These are phyloP conservation scores for Pherbina coryleti DNA, from an alignment of 2,888 invertebrate genomes.

Conservation along the genomic window DNA sequence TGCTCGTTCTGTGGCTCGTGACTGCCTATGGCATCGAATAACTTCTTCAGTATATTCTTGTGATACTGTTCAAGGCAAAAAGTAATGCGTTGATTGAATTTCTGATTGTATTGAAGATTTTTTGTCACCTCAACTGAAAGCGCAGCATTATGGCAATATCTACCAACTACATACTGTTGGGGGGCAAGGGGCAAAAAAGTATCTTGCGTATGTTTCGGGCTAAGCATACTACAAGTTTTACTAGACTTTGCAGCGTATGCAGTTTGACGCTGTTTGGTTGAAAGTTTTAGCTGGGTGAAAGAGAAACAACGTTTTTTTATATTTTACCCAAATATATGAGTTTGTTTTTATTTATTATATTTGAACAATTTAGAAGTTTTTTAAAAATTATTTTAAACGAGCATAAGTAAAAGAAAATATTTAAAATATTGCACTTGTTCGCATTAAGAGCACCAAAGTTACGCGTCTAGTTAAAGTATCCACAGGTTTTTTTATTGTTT, in stretches of 20 bases:
- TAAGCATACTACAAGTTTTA: conserved; percentile 22
- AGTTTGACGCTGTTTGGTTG: background rate
- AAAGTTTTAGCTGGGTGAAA: background rate
- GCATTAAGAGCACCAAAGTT: background rate
- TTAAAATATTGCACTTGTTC: too few species aligned
- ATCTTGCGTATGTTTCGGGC: background rate
- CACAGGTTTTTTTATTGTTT: conserved; percentile 28
- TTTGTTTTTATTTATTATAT: too few species aligned
- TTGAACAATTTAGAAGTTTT: too few species aligned
- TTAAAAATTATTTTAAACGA: too few species aligned
- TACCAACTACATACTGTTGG: conserved; percentile 16
- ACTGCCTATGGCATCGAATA: background rate
- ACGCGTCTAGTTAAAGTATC: conserved; percentile 6
- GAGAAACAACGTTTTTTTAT: background rate
- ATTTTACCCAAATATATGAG: background rate
- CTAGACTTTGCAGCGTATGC: background rate
- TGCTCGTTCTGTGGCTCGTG: background rate
- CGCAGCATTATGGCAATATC: conserved; percentile 3
- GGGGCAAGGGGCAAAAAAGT: conserved; percentile 2
- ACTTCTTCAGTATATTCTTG: conserved; percentile 59
- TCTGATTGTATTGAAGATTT: conserved; percentile 52
- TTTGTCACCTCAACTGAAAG: conserved; percentile 25
- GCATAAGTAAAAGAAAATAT: too few species aligned
- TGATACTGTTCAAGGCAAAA: conserved; percentile 59
- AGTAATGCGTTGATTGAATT: conserved; percentile 55